Evolutionary conservation across 2,113 vertebrate genomes (phyloP), one percentile per base, ranked within the genome.

Genomic region (Alethe castanea): DNA sequence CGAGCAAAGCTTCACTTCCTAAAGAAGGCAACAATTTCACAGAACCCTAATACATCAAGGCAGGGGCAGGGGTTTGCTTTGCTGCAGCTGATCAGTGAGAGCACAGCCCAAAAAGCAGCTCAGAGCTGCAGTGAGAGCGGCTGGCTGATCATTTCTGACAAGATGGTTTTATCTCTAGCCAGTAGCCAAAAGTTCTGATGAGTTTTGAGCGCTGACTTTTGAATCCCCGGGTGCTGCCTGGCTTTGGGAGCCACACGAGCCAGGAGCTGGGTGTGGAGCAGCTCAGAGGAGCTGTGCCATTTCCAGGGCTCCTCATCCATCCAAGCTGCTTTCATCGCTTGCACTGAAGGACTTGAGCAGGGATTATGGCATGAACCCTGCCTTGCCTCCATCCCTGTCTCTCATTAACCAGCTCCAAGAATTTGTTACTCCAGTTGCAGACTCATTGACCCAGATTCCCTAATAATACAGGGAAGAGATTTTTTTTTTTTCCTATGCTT

Each of bases 401-500:
- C 77, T 90, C 81, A 93, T 96, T 96, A 95, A 90, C 90, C 42
- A 83, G 71, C 65, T 84, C 90, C 20, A 81, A 86, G 92, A 94
- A 95, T 88, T 66, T 91, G 67, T 90, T 94, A 88, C 93, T 92
- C 56, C 45, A 95, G 18, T 93, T 92, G 95, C 87, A 96, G 92
- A 94, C 90, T 92, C 86, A 82, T 94, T 96, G 93, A 95, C 84
- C 93, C 87, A 94, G 94, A 92, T 93, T 95, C 3, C 1, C 81
- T 48, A 76, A 95, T 94, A 93, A 88, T 84, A 45, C 14, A 19
- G 80, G 79, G 56, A 86, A 88, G 88, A 94, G 90, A 81, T 86
- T 84, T 93, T 84, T 86, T 44, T 95, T 89, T 53, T 95, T 62
- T 25, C 20, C 57, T 0, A 0, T 79, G 86, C 79, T 86, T 92